phyloP scores from a whole-genome alignment of 1,140 invertebrate species.

The Panagrolaimus sp. region DNA sequence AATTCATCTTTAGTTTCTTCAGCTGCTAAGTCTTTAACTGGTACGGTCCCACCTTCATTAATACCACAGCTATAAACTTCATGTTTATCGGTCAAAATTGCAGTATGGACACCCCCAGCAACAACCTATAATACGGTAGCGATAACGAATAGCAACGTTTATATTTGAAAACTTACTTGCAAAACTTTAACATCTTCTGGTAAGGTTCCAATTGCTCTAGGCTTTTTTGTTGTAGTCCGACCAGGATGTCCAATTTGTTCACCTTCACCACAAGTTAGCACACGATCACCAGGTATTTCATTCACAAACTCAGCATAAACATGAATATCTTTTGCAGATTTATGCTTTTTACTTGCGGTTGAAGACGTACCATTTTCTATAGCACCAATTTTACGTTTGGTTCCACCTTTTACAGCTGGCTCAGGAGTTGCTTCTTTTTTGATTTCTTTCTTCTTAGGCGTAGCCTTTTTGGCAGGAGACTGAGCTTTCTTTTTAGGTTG shows the following conservation, averaged over 20 bases:
- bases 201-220: conserved; percentile 49
- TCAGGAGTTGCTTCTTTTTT: not conserved
- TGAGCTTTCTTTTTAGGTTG: not conserved
- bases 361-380: not conserved
- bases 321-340: not conserved
- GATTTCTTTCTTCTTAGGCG: not conserved
- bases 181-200: conserved; percentile 35
- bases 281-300: conserved; percentile 22
- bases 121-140: conserved; percentile 29
- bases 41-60: conserved; percentile 57
- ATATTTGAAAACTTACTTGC: conserved; percentile 36
- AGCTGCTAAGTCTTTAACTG: conserved; percentile 46
- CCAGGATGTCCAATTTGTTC: conserved; percentile 55
- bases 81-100: conserved; percentile 47
- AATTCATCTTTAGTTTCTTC: conserved; percentile 52
- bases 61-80: conserved; percentile 48
- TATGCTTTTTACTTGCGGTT: not conserved
- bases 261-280: conserved; percentile 46
- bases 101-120: conserved; percentile 53
- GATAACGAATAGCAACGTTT: conserved; percentile 9
- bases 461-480: not conserved
- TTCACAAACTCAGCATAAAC: not conserved
- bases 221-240: conserved; percentile 48
- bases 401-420: not conserved
- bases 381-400: not conserved